Evolutionary conservation across 2,113 vertebrate species (phyloP).

Genomic region (Hiodon tergisus): DNA sequence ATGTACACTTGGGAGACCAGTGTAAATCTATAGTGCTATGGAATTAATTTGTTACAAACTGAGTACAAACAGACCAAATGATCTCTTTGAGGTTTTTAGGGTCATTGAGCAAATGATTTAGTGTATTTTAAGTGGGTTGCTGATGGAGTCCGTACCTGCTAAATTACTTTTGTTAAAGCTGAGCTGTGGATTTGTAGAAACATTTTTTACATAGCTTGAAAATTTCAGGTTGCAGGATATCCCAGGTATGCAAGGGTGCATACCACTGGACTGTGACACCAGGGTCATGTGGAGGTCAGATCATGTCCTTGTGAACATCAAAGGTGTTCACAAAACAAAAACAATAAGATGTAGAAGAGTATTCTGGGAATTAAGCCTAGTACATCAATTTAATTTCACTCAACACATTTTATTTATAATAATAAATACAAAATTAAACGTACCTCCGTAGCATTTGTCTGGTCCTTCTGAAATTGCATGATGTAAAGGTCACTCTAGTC

Average conservation of each 20-base stretch:
- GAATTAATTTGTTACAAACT: too few species aligned
- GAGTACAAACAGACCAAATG: too few species aligned
- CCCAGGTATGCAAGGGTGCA: not conserved
- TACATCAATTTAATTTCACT: conserved; percentile 1
- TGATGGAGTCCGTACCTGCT: too few species aligned
- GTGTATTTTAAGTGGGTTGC: too few species aligned
- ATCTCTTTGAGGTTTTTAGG: too few species aligned
- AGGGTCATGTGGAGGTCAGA: conserved; percentile 2
- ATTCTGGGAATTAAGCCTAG: not conserved
- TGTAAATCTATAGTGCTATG: too few species aligned
- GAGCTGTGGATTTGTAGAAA: too few species aligned
- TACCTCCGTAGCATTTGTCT: not conserved
- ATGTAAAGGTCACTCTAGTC: conserved; percentile 4
- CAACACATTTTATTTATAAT: not conserved
- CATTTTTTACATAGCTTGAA: too few species aligned
- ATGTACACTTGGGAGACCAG: too few species aligned
- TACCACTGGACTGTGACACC: not conserved
- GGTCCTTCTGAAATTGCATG: not conserved
- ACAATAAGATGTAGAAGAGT: not conserved
- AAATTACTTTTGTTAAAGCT: too few species aligned
- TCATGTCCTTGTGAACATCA: conserved; percentile 1
- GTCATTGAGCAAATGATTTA: too few species aligned
- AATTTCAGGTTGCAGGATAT: not conserved
- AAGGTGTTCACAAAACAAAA: not conserved
- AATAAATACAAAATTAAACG: too few species aligned